These are phyloP conservation scores for Sebastes reedi DNA, from an alignment of 2,797 vertebrate genomes.

Conservation along the genomic window DNA sequence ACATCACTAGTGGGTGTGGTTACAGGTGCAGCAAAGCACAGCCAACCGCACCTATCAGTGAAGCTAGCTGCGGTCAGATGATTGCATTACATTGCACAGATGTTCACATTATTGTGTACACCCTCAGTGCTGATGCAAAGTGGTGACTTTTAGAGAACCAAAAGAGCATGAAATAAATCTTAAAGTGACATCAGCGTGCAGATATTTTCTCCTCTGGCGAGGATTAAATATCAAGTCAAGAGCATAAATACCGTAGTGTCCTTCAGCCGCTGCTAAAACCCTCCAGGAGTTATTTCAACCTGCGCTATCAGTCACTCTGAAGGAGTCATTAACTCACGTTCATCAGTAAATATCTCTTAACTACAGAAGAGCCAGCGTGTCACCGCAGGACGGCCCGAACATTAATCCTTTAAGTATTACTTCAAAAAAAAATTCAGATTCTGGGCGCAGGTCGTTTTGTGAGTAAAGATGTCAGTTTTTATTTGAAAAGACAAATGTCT, in stretches of 20 bases:
- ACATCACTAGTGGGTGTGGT: background rate
- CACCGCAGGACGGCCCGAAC: background rate
- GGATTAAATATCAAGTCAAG: conserved; percentile 11
- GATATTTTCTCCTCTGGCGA: background rate
- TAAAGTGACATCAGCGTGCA: background rate
- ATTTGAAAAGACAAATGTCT: conserved; percentile 5
- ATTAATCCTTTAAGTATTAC: conserved; percentile 3
- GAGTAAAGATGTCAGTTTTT: background rate
- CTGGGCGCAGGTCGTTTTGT: background rate
- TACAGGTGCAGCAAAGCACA: background rate
- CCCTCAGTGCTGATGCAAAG: background rate
- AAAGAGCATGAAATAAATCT: background rate
- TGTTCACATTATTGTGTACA: background rate
- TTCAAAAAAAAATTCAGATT: background rate
- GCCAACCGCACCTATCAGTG: too few relatives aligned
- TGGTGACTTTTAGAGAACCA: background rate
- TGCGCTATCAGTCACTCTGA: conserved; percentile 26
- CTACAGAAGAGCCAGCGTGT: background rate
- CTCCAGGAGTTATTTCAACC: conserved; percentile 14
- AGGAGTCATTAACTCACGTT: conserved; percentile 26
- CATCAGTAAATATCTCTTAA: conserved; percentile 34
- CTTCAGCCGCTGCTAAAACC: conserved; percentile 34
- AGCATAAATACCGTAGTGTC: conserved; percentile 48
- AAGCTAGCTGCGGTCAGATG: background rate
- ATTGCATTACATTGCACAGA: background rate